Evolutionary conservation across 1,140 invertebrate genomes (phyloP), one percentile per base, ranked within the genome.

Genomic region (Acromyrmex charruanus): DNA sequence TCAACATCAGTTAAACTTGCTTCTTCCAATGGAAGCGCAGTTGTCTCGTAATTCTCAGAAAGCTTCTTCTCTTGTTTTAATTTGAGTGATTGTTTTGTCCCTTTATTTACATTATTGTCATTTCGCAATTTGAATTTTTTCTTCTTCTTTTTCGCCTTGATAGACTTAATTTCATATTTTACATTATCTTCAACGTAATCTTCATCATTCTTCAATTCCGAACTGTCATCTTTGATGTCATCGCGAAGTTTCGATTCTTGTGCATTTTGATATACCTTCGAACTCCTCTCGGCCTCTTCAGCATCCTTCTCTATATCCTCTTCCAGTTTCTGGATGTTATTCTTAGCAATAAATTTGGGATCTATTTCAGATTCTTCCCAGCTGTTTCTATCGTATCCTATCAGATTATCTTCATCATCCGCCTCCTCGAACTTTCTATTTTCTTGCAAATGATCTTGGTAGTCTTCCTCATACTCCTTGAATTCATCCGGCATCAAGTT

Each of bases 271-370:
- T 74, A 74, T 4, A 74, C 88, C 12, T 93, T 91, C 0, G 91
- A 80, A 10, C 85, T 77, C 16, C 66, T 89, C 39, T 93, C 92
- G 7, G 86, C 84, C 55, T 94, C 88, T 77, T 90, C 84, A 39
- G 71, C 88, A 31, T 94, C 91, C 12, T 51, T 90, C 39, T 88
- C 81, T 6, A 95, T 21, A 84, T 95, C 94, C 6, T 91, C 77
- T 63, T 94, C 92, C 10, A 95, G 68, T 21, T 89, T 87, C 10
- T 77, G 51, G 0, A 93, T 91, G 3, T 91, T 93, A 9, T 92
- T 71, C 14, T 93, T 59, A 16, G 89, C 91, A 0, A 94, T 63
- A 2, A 61, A 21, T 87, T 94, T 93, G 0, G 94, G 93, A 86
- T 93, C 35, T 10, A 91, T 79, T 0, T 66, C 74, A 1, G 90